Conservation (phyloP, 2,888 invertebrate genomes). For the Lasioglossum figueresi region DNA sequence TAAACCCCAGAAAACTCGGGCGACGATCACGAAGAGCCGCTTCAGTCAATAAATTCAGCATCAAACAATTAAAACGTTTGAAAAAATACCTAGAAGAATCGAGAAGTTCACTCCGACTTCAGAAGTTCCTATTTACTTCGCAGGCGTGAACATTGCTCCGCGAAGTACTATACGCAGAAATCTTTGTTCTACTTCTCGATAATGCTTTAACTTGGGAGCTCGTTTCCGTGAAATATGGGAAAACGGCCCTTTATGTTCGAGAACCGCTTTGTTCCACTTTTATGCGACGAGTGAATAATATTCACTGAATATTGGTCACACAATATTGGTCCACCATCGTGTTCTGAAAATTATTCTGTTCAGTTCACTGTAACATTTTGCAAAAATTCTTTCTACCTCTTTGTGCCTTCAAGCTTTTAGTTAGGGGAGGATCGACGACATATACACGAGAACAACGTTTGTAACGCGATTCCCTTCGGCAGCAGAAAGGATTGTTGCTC, state of each 20-base stretch:
- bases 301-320: no score
- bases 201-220: background rate
- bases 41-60: background rate
- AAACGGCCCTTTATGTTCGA: background rate
- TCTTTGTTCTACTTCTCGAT: conserved; percentile 2
- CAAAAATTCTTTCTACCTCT: background rate
- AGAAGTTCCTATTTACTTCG: background rate
- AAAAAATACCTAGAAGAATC: background rate
- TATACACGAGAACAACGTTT: background rate
- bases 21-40: background rate
- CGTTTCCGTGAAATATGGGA: background rate
- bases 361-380: background rate
- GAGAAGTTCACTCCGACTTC: background rate
- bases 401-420: background rate
- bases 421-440: background rate
- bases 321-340: background rate
- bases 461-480: background rate
- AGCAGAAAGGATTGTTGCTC: conserved; percentile 30
- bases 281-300: background rate
- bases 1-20: background rate
- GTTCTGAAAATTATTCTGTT: background rate
- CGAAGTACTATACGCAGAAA: background rate
- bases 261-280: background rate
- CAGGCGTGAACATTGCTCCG: background rate
- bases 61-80: background rate